Evolutionary conservation across 2,888 invertebrate genomes (phyloP), one percentile per base, ranked within the genome.

Genomic region (Drosophila limbata): DNA sequence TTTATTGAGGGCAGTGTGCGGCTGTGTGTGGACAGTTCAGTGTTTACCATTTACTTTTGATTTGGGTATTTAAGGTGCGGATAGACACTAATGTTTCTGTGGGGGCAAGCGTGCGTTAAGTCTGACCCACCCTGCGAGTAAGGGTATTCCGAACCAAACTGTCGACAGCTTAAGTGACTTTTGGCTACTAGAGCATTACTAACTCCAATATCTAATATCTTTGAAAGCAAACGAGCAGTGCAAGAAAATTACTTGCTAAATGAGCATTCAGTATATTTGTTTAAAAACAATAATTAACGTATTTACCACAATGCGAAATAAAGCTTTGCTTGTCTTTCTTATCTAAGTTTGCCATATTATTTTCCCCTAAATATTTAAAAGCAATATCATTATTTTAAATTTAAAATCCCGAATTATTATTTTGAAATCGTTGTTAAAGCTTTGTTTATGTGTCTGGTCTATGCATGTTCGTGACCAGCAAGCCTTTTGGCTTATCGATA

Each of bases 11-110:
- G 47, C 35, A 44, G 57, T 40, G 52, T 67, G 62, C 55, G 61
- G 44, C 42, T 42, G n/a, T n/a, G n/a, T n/a, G 53, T 61, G 86
- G 79, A 84, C 73, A 76, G 72, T 88, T 73, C 73, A 81, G 77
- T 88, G 84, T 88, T 81, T 88, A 83, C 78, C 85, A 83, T 88
- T 88, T 88, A 89, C 89, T 89, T 89, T 89, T 86, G 85, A 86
- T 89, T 86, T 86, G 89, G 85, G 85, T 89, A 88, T 84, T 86
- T 89, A 89, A 89, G 85, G 85, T 89, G 89, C 71, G 85, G 81
- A 88, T 74, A 68, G 75, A 61, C 60, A 62, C 60, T 55, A 73
- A 62, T 80, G 62, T 59, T 56, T 59, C 60, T 69, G 70, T 68
- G 62, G 21, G 55, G 35, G 73, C 81, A 63, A 59, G 53, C 81